Conservation (phyloP, 2,113 vertebrate species). For the Tragelaphus scriptus region DNA sequence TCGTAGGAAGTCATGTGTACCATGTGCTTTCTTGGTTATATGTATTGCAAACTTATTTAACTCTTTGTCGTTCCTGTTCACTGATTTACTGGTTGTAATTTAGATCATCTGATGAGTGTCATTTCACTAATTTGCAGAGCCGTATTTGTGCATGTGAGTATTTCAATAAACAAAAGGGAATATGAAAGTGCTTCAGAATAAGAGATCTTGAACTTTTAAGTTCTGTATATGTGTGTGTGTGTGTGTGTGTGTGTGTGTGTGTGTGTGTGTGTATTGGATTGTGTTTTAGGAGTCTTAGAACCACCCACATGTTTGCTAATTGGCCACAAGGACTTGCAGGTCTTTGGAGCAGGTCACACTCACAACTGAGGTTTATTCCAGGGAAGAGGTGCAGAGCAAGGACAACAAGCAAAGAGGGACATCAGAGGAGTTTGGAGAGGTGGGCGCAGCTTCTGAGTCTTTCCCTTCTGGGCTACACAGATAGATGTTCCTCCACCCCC, state of each 20-base stretch:
- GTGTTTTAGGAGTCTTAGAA: background rate
- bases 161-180: background rate
- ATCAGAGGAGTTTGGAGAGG: too few species aligned
- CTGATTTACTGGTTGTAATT: background rate
- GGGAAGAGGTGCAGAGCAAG: too few species aligned
- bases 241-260: background rate
- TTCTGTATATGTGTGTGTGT: background rate
- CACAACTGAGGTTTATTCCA: background rate
- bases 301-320: background rate
- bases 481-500: fast-evolving
- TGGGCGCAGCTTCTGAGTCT: fast-evolving
- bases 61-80: background rate
- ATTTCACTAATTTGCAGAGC: background rate
- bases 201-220: background rate
- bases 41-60: background rate
- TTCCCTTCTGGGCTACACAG: background rate
- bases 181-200: background rate
- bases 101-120: background rate
- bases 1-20: too few species aligned
- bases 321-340: background rate
- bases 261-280: too few species aligned
- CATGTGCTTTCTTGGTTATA: background rate
- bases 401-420: fast-evolving
- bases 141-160: background rate
- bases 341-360: background rate